Percentiles rank a stretch among this genome's conserved stretches.
These are phyloP conservation scores for Cerceris ruficornis DNA, from an alignment of 2,888 invertebrate species.

Conservation along the genomic window DNA sequence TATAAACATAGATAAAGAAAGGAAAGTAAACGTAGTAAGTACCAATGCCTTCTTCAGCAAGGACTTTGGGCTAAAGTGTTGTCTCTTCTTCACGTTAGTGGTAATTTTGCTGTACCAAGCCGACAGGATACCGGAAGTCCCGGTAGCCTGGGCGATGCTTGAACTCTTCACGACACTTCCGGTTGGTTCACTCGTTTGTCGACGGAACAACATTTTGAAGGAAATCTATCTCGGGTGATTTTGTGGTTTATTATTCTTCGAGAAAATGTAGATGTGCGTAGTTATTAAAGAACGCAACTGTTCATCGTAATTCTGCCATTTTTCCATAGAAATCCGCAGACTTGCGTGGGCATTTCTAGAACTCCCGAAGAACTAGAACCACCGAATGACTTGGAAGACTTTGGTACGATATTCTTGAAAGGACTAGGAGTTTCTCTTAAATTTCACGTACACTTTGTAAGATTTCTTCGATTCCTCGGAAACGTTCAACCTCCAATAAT, in stretches of 20 bases:
- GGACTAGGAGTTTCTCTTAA: too few species aligned
- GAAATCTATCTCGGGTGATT: not conserved
- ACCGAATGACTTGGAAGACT: too few species aligned
- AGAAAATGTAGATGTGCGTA: not conserved
- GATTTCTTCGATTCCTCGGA: too few species aligned
- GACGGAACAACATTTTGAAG: conserved; percentile 73
- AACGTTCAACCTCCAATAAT: too few species aligned
- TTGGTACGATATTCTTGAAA: too few species aligned
- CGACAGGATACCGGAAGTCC: conserved; percentile 72
- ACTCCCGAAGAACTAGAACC: too few species aligned
- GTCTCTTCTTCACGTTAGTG: conserved; percentile 78
- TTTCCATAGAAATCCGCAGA: too few species aligned
- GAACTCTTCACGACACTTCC: conserved; percentile 62
- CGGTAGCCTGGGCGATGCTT: conserved; percentile 67
- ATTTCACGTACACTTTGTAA: too few species aligned
- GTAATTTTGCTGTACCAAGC: conserved; percentile 79
- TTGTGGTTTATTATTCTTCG: not conserved
- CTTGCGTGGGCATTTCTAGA: too few species aligned
- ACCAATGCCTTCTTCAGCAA: conserved; percentile 76
- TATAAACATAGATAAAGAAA: not conserved
- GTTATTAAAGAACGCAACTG: too few species aligned
- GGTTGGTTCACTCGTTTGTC: conserved; percentile 75
- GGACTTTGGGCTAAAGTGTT: conserved; percentile 72
- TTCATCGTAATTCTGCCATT: too few species aligned
- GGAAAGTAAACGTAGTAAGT: conserved; percentile 36